phyloP scores from a whole-genome alignment of 1,140 invertebrate genomes.

The Episyrphus balteatus region DNA sequence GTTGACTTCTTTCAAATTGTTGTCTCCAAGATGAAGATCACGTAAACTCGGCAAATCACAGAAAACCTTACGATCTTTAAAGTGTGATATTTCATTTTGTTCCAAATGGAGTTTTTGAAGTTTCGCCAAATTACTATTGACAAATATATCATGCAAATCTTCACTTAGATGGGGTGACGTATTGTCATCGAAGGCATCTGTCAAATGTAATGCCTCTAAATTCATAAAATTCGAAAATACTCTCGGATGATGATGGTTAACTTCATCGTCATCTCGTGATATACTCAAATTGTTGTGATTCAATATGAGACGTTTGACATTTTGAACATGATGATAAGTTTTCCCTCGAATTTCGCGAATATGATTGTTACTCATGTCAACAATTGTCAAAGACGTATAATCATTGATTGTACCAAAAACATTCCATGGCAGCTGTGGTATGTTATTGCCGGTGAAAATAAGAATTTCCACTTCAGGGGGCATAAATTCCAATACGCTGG shows the following conservation, averaged over 20 bases:
- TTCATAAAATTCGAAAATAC: conserved; percentile 70
- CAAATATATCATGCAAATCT: conserved; percentile 61
- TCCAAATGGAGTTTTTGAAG: conserved; percentile 65
- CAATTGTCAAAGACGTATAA: conserved; percentile 48
- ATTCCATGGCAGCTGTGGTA: conserved; percentile 55
- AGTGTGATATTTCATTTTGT: conserved; percentile 62
- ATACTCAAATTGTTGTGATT: conserved; percentile 64
- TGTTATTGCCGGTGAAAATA: conserved; percentile 61
- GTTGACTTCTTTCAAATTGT: conserved; percentile 47
- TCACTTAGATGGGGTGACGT: conserved; percentile 48
- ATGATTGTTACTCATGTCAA: conserved; percentile 67
- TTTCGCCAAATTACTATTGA: conserved; percentile 53
- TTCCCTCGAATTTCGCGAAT: conserved; percentile 67
- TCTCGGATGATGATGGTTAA: conserved; percentile 54
- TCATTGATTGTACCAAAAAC: conserved; percentile 54
- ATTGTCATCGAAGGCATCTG: conserved; percentile 63
- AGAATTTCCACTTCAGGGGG: conserved; percentile 57
- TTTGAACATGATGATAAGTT: conserved; percentile 61
- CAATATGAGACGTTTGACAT: conserved; percentile 58
- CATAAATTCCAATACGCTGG: conserved; percentile 47
- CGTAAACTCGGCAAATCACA: conserved; percentile 55
- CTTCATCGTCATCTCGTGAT: conserved; percentile 41
- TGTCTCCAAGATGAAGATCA: conserved; percentile 60
- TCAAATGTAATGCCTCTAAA: conserved; percentile 59
- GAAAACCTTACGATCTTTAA: conserved; percentile 54